Percentiles rank a stretch among this genome's conserved stretches.
These are phyloP conservation scores for Mormyrus proboscirostris DNA, from an alignment of 2,797 vertebrate genomes.

Conservation along the genomic window DNA sequence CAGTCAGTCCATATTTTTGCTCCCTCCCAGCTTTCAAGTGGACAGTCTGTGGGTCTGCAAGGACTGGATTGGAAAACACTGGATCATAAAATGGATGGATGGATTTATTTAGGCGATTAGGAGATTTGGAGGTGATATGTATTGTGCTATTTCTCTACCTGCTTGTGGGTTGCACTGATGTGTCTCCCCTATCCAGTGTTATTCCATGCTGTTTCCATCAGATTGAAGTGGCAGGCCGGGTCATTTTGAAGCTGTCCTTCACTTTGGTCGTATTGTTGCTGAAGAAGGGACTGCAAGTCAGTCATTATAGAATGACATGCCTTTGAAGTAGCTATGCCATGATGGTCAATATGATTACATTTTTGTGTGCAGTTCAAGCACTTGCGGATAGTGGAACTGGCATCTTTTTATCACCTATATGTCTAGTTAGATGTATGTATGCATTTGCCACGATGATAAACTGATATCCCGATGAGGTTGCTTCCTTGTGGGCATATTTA, in stretches of 20 bases:
- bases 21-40: background rate
- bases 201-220: background rate
- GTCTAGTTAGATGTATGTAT: background rate
- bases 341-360: background rate
- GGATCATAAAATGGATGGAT: background rate
- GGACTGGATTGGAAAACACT: background rate
- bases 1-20: background rate
- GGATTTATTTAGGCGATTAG: background rate
- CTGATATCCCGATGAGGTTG: background rate
- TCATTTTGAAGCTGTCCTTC: background rate
- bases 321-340: background rate
- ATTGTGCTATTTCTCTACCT: background rate
- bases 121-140: background rate
- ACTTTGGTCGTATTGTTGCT: background rate
- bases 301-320: background rate
- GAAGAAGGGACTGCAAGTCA: background rate
- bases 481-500: background rate
- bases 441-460: background rate
- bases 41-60: background rate
- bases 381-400: background rate
- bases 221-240: background rate
- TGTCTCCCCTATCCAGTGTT: background rate
- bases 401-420: background rate
- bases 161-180: background rate
- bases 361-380: background rate